phyloP scores from a whole-genome alignment of 1,140 invertebrate genomes.

The Leptoteleia sp. region DNA sequence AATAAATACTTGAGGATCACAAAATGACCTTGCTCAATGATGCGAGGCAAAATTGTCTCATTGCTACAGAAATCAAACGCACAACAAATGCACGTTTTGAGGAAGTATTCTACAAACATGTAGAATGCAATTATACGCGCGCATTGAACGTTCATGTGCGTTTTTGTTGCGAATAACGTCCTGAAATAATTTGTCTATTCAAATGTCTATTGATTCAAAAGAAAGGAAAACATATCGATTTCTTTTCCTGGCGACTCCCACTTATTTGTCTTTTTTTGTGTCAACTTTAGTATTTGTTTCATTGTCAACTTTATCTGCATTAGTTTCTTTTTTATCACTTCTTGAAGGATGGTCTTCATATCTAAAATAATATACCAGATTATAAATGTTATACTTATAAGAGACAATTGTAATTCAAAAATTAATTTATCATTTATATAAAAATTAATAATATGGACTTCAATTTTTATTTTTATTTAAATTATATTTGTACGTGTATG shows the following conservation, averaged over 20 bases:
- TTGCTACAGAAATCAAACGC: slow-evolving; percentile 19
- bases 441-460: no score
- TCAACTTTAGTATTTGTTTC: slow-evolving; percentile 58
- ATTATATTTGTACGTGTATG: no score
- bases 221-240: neutral
- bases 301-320: slow-evolving; percentile 24
- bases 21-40: slow-evolving; percentile 36
- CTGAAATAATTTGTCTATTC: slow-evolving; percentile 21
- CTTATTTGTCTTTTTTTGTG: slow-evolving; percentile 79
- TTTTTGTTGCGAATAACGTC: slow-evolving; percentile 29
- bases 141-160: slow-evolving; percentile 45
- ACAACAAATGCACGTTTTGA: slow-evolving; percentile 15
- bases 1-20: slow-evolving; percentile 58
- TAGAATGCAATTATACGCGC: slow-evolving; percentile 25
- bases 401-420: no score
- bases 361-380: slow-evolving; percentile 75
- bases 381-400: slow-evolving; percentile 27
- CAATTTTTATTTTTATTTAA: no score
- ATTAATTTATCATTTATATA: no score
- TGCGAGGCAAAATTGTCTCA: slow-evolving; percentile 43
- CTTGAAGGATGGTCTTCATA: slow-evolving; percentile 84
- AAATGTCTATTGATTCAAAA: slow-evolving; percentile 19
- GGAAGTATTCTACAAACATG: slow-evolving; percentile 44
- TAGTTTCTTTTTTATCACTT: slow-evolving; percentile 28
- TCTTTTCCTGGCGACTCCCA: neutral